Base-by-base conservation (phyloP, 2,797 vertebrate species). In the Alosa sapidissima region DNA sequence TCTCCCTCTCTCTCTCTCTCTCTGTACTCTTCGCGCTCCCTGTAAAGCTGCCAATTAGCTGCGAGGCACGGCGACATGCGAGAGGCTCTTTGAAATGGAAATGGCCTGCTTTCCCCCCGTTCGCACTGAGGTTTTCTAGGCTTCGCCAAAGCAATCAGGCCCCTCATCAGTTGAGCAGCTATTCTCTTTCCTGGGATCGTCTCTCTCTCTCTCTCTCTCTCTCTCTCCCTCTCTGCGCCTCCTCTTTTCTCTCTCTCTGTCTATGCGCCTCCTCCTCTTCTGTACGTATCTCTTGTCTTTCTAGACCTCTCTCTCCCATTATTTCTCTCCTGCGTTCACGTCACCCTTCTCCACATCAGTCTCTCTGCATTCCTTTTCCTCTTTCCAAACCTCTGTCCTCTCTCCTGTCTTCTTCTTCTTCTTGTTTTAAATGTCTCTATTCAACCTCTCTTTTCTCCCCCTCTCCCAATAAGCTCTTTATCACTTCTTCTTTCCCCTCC, bases 11-110 rank as follows among this genome's bases (percentile, higher is more conserved):
- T 65, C 78, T 86, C 84, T 82, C 68, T 78, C 87, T 84, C 84
- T 62, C 68, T 81, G 28, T 28, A 6, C 85, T 78, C 72, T 41
- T 33, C 62, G 28, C 33, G 13, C 72, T 78, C 81, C 49, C 62
- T 84, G 88, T 89, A 87, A 84, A 88, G 86, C 87, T 85, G 87
- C 86, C 89, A 89, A 89, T 90, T 90, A 89, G 88, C 87, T 85
- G 84, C 84, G 81, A 89, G 72, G 88, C 82, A 19, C 84, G 62
- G 83, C 89, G 86, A 90, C 86, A 90, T 91, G 81, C 87, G 81
- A 86, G 81, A 89, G 87, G 48, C 62, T 85, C 86, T 89, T 90
- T 90, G 87, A 91, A 90, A 89, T 90, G 87, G 86, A 89, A 90
- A 91, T 89, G 83, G 54, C 21, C 81, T 45, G 84, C 82, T 82